Base-by-base conservation (phyloP, 2,888 invertebrate genomes). In the Sclerodermus sp. region DNA sequence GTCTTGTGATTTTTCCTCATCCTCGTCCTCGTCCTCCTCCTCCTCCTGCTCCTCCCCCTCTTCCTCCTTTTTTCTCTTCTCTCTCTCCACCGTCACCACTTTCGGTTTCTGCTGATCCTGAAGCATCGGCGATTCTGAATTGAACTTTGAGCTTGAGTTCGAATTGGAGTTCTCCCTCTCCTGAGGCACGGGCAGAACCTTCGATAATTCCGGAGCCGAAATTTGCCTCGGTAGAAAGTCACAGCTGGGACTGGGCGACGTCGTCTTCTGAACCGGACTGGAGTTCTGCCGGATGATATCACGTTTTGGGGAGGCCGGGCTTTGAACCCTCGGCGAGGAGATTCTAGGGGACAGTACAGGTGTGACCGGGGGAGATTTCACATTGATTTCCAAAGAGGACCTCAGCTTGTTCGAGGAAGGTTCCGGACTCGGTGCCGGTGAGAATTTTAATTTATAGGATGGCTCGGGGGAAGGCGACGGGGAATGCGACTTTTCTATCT, bases 381-480 rank as follows among this genome's bases (percentile, higher is more conserved):
- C 53, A 47, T 30, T 58, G 49, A 70, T 58, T 42, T 73, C 71
- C 12, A 68, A 47, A n/a, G 62, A 53, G 18, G 65, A 51, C 45
- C 67, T 70, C 1, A 57, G 18, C 49, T 62, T 70, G 40, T 34
- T 59, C 23, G 50, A 10, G 9, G 56, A 54, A 0, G 74, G 76
- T 44, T 76, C 77, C 9, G 77, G 76, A 45, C 77, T 77, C 6
- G 73, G 63, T 1, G 62, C 65, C 0, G 76, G 76, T 0, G 77
- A 77, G 31, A 70, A 72, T 47, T 66, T 76, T 10, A 73, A 37
- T 57, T 77, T 77, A 51, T 62, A 67, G 13, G 58, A 49, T 10
- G 75, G 75, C 42, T 76, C 77, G 1, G 76, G 76, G 1, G 74
- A 75, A 1, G 68, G 61, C 0, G 72, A 70, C 0, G 76, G 74